Conservation (phyloP, 2,888 invertebrate species). For the Laspeyria flexula region DNA sequence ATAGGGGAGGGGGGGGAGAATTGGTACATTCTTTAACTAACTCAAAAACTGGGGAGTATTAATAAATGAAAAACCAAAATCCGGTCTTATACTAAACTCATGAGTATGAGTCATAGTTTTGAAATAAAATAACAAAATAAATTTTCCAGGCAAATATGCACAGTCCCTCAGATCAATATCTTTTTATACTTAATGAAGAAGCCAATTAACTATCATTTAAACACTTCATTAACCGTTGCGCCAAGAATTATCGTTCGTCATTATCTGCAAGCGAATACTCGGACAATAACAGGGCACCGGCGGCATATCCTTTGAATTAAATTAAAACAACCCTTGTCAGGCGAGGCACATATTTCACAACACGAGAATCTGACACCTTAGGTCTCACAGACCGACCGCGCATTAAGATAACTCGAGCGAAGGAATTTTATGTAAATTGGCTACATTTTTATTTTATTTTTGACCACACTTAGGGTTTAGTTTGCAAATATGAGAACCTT, state of each 20-base stretch:
- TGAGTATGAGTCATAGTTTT: too few species aligned
- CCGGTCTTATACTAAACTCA: too few species aligned
- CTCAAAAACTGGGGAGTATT: too few species aligned
- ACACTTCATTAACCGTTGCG: slow-evolving; percentile 8
- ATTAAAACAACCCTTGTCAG: slow-evolving; percentile 71
- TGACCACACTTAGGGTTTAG: slow-evolving; percentile 21
- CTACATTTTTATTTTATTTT: slow-evolving; percentile 46
- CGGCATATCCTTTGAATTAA: slow-evolving; percentile 77
- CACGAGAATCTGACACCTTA: slow-evolving; percentile 56
- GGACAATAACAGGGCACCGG: slow-evolving; percentile 29
- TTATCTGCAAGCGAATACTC: slow-evolving; percentile 69
- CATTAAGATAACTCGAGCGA: slow-evolving; percentile 48
- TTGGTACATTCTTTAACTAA: too few species aligned
- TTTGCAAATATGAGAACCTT: neutral
- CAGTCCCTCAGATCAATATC: too few species aligned
- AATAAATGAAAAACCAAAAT: too few species aligned
- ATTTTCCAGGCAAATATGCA: too few species aligned
- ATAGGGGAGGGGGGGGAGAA: too few species aligned
- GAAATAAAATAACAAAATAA: too few species aligned
- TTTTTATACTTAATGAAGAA: neutral
- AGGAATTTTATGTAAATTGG: slow-evolving; percentile 79
- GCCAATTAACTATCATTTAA: neutral
- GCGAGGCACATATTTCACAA: slow-evolving; percentile 69
- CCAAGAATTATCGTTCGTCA: slow-evolving; percentile 68
- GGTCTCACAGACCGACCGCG: slow-evolving; percentile 33